Conservation (phyloP, 2,113 vertebrate genomes). For the Symphodus melops region DNA sequence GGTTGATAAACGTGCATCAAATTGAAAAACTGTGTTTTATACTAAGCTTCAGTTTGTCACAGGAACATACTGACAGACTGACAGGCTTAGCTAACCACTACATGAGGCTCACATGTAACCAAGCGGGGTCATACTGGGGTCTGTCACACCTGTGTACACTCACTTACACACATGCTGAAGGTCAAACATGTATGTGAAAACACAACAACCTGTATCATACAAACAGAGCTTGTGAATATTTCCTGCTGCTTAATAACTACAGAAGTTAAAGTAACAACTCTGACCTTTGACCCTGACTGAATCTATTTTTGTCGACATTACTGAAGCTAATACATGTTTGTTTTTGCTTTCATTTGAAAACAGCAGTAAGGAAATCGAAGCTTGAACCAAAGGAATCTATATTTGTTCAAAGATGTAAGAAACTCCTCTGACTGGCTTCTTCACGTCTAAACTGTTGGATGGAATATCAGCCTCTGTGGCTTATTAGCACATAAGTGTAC, state of each 20-base stretch:
- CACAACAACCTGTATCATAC: constrained; percentile 7
- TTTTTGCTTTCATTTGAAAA: too few species aligned
- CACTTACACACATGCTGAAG: constrained; percentile 11
- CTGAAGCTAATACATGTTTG: too few species aligned
- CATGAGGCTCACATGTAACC: background rate
- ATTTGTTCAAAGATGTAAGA: too few species aligned
- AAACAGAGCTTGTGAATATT: constrained; percentile 35
- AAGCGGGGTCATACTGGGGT: background rate
- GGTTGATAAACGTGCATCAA: too few species aligned
- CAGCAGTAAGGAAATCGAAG: too few species aligned
- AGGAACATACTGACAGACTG: background rate
- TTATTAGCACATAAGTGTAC: too few species aligned
- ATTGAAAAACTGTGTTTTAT: background rate
- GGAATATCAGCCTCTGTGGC: too few species aligned
- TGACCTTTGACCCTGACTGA: constrained; percentile 5
- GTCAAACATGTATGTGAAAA: constrained; percentile 2
- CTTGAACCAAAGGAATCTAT: too few species aligned
- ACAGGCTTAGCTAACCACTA: background rate
- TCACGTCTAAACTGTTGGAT: too few species aligned
- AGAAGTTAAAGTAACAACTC: background rate
- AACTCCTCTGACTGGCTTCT: too few species aligned
- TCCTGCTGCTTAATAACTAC: constrained; percentile 41
- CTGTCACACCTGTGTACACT: constrained; percentile 45
- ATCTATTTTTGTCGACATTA: too few species aligned
- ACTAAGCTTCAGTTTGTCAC: background rate